Percentiles rank a stretch among this genome's conserved stretches.
phyloP scores from a whole-genome alignment of 2,113 vertebrate genomes.

The Hiodon alosoides region DNA sequence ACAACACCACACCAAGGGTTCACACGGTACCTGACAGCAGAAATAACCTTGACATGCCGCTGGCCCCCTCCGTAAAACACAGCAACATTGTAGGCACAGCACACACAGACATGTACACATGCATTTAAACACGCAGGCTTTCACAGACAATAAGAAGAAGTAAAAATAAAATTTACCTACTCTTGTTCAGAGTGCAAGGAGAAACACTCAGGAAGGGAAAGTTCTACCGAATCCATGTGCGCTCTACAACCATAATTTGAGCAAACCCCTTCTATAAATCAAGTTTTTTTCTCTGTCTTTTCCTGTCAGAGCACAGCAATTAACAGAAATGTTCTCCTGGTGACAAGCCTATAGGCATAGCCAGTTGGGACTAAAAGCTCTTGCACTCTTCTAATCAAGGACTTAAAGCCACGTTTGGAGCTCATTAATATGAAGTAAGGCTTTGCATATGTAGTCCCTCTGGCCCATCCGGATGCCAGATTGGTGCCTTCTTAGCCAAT shows the following conservation, averaged over 20 bases:
- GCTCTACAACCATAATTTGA: slow-evolving; percentile 82
- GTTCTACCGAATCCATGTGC: slow-evolving; percentile 99
- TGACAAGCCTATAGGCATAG: slow-evolving; percentile 71
- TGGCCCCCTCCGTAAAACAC: slow-evolving; percentile 50
- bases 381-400: slow-evolving; percentile 94
- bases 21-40: slow-evolving; percentile 55
- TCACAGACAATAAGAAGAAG: slow-evolving; percentile 49
- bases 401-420: slow-evolving; percentile 94
- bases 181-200: slow-evolving; percentile 98
- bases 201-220: slow-evolving; percentile 92
- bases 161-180: slow-evolving; percentile 88
- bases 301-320: slow-evolving; percentile 80
- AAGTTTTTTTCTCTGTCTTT: slow-evolving; percentile 74
- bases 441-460: slow-evolving; percentile 91
- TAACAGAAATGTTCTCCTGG: slow-evolving; percentile 72
- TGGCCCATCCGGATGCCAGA: slow-evolving; percentile 63
- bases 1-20: slow-evolving; percentile 23
- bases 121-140: slow-evolving; percentile 39
- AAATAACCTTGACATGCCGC: slow-evolving; percentile 55
- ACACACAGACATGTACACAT: slow-evolving; percentile 44
- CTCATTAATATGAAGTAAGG: slow-evolving; percentile 96
- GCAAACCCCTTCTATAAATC: slow-evolving; percentile 77
- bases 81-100: slow-evolving; percentile 33
- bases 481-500: slow-evolving; percentile 84
- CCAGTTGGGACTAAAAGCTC: slow-evolving; percentile 91